These are phyloP conservation scores for Aphelinus certus DNA, from an alignment of 1,140 invertebrate species.

Conservation along the genomic window DNA sequence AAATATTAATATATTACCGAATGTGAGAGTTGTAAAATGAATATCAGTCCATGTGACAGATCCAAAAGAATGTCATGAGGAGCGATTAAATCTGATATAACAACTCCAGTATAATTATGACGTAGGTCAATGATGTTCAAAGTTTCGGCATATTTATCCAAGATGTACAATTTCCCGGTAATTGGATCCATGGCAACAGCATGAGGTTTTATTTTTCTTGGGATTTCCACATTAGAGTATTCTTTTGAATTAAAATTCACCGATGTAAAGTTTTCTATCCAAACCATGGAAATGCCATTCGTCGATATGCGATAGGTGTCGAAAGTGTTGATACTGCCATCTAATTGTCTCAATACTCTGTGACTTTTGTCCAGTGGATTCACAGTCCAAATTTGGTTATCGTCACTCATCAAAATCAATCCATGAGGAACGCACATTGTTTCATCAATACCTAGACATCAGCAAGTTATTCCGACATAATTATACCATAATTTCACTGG, in stretches of 20 bases:
- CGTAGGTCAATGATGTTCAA: slow-evolving; percentile 6
- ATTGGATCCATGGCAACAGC: slow-evolving; percentile 3
- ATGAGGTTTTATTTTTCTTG: not conserved
- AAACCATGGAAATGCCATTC: too few species aligned
- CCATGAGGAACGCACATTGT: too few species aligned
- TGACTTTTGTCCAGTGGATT: too few species aligned
- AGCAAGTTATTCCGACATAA: too few species aligned
- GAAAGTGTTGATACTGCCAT: too few species aligned
- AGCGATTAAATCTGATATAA: not conserved
- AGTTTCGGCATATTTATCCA: not conserved
- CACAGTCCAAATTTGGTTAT: too few species aligned
- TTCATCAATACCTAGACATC: too few species aligned
- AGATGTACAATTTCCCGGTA: slow-evolving; percentile 14
- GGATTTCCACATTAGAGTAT: not conserved
- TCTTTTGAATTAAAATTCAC: slow-evolving; percentile 2
- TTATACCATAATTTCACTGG: too few species aligned
- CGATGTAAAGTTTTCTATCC: too few species aligned
- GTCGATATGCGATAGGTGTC: too few species aligned
- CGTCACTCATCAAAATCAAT: too few species aligned
- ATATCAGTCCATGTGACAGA: not conserved
- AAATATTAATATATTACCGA: slow-evolving; percentile 6
- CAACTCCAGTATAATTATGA: not conserved
- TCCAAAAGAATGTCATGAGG: slow-evolving; percentile 9
- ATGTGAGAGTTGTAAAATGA: slow-evolving; percentile 21
- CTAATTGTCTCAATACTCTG: too few species aligned